Conservation (phyloP, 2,888 invertebrate species). For the Eupithecia vulgata region DNA sequence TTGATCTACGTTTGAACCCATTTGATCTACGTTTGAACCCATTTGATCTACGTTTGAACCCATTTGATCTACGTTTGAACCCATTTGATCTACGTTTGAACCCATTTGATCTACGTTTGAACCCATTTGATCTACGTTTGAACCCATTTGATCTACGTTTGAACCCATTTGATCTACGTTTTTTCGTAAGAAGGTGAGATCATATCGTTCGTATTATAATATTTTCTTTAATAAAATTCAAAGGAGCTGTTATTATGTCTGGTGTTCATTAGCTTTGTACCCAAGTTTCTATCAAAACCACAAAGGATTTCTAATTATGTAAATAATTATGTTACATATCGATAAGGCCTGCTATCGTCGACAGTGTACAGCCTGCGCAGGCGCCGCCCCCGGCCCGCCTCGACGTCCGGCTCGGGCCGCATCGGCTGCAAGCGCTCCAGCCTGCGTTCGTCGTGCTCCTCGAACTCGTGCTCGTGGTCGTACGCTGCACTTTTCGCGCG, state of each 20-base stretch:
- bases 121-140: neutral
- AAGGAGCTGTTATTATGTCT: neutral
- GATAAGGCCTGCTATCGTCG: conserved; percentile 60
- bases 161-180: neutral
- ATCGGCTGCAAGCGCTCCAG: conserved; percentile 17
- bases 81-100: neutral
- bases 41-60: neutral
- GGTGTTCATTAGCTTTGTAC: neutral
- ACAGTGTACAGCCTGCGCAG: conserved; percentile 67
- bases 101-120: neutral
- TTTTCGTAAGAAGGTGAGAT: neutral
- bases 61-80: neutral
- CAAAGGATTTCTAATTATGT: too few species aligned
- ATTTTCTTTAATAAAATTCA: neutral
- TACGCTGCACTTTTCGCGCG: conserved; percentile 71
- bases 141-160: too few species aligned
- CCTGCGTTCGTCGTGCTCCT: conserved; percentile 47
- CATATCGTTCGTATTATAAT: too few species aligned
- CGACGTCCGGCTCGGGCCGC: conserved; percentile 44
- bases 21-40: neutral
- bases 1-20: neutral
- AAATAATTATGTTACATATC: conserved; percentile 26
- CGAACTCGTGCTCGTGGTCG: conserved; percentile 62
- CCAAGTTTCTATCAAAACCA: neutral
- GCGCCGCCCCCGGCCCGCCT: conserved; percentile 50